Base-by-base conservation (phyloP, 2,113 vertebrate species). In the Seriola quinqueradiata region DNA sequence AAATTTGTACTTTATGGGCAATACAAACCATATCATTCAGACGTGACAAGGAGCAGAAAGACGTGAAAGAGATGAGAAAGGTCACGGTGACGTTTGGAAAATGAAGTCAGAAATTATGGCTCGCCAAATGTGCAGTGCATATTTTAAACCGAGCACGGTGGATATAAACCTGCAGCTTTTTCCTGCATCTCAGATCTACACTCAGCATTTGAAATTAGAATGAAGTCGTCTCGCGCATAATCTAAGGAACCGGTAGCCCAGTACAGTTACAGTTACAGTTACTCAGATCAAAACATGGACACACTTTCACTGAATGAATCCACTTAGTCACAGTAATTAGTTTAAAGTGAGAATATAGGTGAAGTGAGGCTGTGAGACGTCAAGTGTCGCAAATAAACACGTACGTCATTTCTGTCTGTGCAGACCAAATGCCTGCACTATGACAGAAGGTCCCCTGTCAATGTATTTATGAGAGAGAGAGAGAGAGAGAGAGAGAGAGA, bases 81-180 rank as follows among this genome's bases (percentile, higher is more conserved):
- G 80, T 86, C 83, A 78, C 64, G 1, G 16, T 70, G 87, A 82
- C 81, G 68, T 82, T 60, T 73, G 4, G 52, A 72, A 72, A 82
- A 79, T 84, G 44, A 73, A 86, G 52, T 72, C 32, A 46, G 59
- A 68, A 75, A 64, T 89, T 34, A 89, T 68, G 42, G 54, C 60
- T 77, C 38, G 0, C n/a, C 10, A 73, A 60, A 80, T 36, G 50
- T 48, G 61, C 32, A 1, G 12, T 14, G 70, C 44, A 61, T 70
- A 42, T 58, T 61, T 21, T 1, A 55, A 28, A 6, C 57, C 5
- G 1, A 14, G 36, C 58, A 8, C 2, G 0, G 16, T 19, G 25
- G n/a, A 13, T n/a, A 1, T 9, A 44, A 64, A 3, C 28, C 55
- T 54, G 42, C 58, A 32, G 11, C 4, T 28, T 16, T 21, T 12